These are phyloP conservation scores for Gasterosteus nipponicus DNA, from an alignment of 2,113 vertebrate genomes.

Conservation along the genomic window DNA sequence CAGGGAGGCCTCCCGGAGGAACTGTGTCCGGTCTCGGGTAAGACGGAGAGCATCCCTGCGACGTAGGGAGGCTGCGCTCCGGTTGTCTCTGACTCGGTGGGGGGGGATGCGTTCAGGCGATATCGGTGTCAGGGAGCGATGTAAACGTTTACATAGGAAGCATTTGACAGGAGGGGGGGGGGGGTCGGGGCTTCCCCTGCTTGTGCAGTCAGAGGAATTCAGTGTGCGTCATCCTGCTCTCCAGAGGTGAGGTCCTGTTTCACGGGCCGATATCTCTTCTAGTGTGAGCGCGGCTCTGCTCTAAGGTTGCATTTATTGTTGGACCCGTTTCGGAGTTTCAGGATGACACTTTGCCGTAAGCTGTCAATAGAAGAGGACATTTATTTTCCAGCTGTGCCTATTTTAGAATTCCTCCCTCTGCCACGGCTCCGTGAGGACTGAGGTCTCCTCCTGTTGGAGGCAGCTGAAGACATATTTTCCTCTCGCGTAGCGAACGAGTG, in stretches of 20 bases:
- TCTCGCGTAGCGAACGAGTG: slow-evolving; percentile 22
- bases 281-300: slow-evolving; percentile 39
- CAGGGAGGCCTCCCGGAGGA: slow-evolving; percentile 72
- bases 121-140: slow-evolving; percentile 32
- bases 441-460: slow-evolving; percentile 8
- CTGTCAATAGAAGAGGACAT: slow-evolving; percentile 31
- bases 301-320: slow-evolving; percentile 61
- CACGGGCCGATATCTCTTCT: slow-evolving; percentile 64
- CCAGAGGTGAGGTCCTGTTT: slow-evolving; percentile 57
- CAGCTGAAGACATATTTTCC: slow-evolving; percentile 44
- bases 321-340: slow-evolving; percentile 30
- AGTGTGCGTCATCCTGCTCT: slow-evolving; percentile 67
- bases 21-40: slow-evolving; percentile 75
- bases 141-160: slow-evolving; percentile 61
- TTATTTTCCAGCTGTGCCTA: slow-evolving; percentile 33
- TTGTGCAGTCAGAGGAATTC: slow-evolving; percentile 71
- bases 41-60: slow-evolving; percentile 46
- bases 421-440: background rate
- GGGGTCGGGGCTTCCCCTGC: slow-evolving; percentile 49
- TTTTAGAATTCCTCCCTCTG: background rate
- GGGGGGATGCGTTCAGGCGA: background rate
- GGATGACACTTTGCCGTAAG: slow-evolving; percentile 8
- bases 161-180: slow-evolving; percentile 45
- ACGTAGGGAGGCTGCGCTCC: background rate
- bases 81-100: slow-evolving; percentile 1